Evolutionary conservation across 1,140 invertebrate species (phyloP), one percentile per base, ranked within the genome.

Genomic region (Drosophila ananassae): DNA sequence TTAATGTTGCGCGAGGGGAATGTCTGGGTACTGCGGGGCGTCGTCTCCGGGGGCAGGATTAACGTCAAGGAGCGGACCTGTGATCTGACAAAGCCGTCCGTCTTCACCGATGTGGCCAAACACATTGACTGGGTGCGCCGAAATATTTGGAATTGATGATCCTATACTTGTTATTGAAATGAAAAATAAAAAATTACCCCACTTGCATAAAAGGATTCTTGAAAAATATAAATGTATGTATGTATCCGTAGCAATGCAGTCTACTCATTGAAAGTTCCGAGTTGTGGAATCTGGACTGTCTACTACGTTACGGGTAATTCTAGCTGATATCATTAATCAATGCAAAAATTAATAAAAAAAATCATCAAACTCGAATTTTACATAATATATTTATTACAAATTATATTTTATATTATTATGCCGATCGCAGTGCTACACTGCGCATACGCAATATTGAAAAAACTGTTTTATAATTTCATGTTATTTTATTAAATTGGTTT

Each of bases 41-140:
- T 92, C 13, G 84, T 92, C 1, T 76, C 90, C 0, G 61, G 54
- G 5, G 69, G 78, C 4, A 47, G 39, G 3, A 50, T 10, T 1
- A 57, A 73, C 21, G 9, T 7, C 0, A 52, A 58, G 12, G 22
- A 48, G 13, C 44, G 59, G 41, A 69, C 60, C 41, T 92, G 92
- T 46, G 77, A 92, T 61, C 68, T 92, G 10, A 44, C 30, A 21
- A 64, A 79, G 41, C 91, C 91, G 9, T 64, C 89, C 1, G 72
- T 92, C 8, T 92, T 90, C 55, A 81, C 82, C 6, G 92, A 92
- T 62, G 79, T 90, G 32, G 84, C 89, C 34, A 83, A 92, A 53
- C 87, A 92, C 55, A 73, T 77, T 1, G 67, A 57, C 24, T 92
- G 92, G 92, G 57, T 92, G 17, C 75, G 76, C 1, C 48, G 51